phyloP scores from a whole-genome alignment of 2,113 vertebrate species.

The Neofelis nebulosa region DNA sequence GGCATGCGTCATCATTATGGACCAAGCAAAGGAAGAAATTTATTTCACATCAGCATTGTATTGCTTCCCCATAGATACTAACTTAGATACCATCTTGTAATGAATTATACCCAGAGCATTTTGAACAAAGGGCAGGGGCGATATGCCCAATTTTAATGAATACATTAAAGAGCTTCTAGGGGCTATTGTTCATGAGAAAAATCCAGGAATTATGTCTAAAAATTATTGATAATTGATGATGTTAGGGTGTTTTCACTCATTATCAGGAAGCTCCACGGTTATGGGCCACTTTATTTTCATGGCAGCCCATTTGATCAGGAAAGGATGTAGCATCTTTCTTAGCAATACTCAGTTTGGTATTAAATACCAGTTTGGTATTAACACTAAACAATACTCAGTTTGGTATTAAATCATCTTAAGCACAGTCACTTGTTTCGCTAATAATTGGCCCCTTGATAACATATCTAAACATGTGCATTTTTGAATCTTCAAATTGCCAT shows the following conservation, averaged over 20 bases:
- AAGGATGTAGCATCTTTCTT: not conserved
- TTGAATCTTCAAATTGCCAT: not conserved
- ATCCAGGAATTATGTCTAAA: not conserved
- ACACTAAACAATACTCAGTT: not conserved
- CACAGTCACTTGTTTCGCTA: not conserved
- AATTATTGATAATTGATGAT: not conserved
- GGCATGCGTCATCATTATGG: not conserved
- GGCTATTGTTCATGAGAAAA: not conserved
- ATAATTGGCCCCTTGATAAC: not conserved
- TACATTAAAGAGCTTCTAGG: not conserved
- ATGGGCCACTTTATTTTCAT: not conserved
- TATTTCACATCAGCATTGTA: slow-evolving; percentile 6
- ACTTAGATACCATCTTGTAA: not conserved
- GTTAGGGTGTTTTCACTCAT: not conserved
- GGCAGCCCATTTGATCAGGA: not conserved
- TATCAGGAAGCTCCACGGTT: not conserved
- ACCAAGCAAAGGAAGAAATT: not conserved
- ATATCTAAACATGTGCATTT: not conserved
- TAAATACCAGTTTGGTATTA: not conserved
- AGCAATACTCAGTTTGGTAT: not conserved
- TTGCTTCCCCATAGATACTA: not conserved
- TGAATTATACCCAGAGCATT: slow-evolving; percentile 26
- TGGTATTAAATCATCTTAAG: not conserved
- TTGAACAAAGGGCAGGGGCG: slow-evolving; percentile 45
- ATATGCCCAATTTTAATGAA: not conserved